phyloP scores from a whole-genome alignment of 1,140 invertebrate genomes.

The Cryptotermes secundus region DNA sequence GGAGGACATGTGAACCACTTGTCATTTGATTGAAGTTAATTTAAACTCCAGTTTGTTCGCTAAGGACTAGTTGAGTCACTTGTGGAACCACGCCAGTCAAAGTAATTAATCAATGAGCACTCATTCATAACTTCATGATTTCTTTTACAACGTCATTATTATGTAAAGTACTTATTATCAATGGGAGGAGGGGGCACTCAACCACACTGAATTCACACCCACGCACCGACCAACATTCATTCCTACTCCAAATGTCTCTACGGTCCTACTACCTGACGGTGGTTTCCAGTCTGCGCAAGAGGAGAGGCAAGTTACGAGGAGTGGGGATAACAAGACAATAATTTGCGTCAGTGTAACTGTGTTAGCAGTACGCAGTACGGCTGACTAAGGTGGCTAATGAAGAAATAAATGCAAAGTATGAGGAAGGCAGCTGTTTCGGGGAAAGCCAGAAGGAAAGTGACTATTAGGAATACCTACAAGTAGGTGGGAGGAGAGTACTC shows the following conservation, averaged over 20 bases:
- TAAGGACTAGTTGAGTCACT: background rate
- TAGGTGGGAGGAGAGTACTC: background rate
- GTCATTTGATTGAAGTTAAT: background rate
- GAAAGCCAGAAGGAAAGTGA: background rate
- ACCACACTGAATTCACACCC: background rate
- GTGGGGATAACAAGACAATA: too few relatives aligned
- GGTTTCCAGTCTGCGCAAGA: too few relatives aligned
- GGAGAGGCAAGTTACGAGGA: too few relatives aligned
- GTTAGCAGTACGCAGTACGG: too few relatives aligned
- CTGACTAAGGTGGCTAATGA: too few relatives aligned
- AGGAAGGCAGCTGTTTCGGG: too few relatives aligned
- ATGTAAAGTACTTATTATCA: background rate
- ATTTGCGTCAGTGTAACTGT: too few relatives aligned
- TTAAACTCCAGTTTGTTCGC: background rate
- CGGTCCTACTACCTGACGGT: too few relatives aligned
- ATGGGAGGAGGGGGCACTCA: background rate
- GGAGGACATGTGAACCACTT: background rate
- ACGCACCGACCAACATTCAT: background rate
- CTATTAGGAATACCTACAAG: background rate
- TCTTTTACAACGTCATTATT: background rate
- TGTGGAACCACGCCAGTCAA: background rate
- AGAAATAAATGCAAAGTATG: too few relatives aligned
- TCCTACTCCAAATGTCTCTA: background rate
- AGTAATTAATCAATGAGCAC: conserved; percentile 3
- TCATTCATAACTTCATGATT: background rate